Conservation (phyloP, 2,888 invertebrate genomes). For the Conistra vaccinii region DNA sequence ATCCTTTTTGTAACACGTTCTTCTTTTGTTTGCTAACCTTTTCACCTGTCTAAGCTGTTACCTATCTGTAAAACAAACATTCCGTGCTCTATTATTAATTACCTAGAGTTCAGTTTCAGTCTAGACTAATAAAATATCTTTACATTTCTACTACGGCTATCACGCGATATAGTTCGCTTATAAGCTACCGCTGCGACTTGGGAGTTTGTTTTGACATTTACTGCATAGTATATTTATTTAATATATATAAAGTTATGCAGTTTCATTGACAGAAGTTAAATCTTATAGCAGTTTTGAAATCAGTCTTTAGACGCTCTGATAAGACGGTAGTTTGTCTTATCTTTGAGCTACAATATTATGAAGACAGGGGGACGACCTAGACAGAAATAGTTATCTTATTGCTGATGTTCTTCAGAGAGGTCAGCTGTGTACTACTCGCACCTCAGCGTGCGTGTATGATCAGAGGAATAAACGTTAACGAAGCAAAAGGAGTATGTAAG, state of each 20-base stretch:
- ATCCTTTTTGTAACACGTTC: not conserved
- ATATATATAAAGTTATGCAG: not conserved
- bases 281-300: not conserved
- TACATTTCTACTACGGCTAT: slow-evolving; percentile 28
- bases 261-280: not conserved
- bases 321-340: not conserved
- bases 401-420: too few relatives aligned
- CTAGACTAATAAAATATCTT: slow-evolving; percentile 59
- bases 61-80: slow-evolving; percentile 42
- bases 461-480: too few relatives aligned
- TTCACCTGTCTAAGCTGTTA: slow-evolving; percentile 14
- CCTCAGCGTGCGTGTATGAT: too few relatives aligned
- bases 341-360: not conserved
- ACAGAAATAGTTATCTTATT: too few relatives aligned
- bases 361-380: not conserved
- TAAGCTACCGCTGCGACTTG: slow-evolving; percentile 6
- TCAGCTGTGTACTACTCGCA: too few relatives aligned
- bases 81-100: slow-evolving; percentile 52
- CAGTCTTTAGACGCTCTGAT: not conserved
- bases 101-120: slow-evolving; percentile 43
- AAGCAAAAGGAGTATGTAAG: too few relatives aligned
- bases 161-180: slow-evolving; percentile 56
- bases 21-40: slow-evolving; percentile 27
- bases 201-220: slow-evolving; percentile 32
- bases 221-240: slow-evolving; percentile 15